Evolutionary conservation across 2,888 invertebrate genomes (phyloP), one percentile per base, ranked within the genome.

Genomic region (Ametastegia equiseti): DNA sequence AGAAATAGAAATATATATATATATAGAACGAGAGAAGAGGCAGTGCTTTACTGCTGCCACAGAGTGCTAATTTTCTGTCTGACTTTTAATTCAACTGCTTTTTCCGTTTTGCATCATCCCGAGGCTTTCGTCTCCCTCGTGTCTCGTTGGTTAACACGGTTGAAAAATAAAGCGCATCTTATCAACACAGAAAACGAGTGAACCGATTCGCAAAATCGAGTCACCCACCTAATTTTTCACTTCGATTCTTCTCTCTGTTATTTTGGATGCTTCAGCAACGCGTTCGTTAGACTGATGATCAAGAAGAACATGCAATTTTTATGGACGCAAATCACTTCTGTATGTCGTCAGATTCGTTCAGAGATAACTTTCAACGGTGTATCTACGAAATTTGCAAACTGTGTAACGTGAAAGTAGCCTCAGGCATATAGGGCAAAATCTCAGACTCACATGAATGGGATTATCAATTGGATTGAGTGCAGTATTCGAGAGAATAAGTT

Each of bases 1-100:
- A n/a, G n/a, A n/a, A n/a, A n/a, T n/a, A n/a, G n/a, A n/a, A n/a
- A n/a, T n/a, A n/a, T n/a, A n/a, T n/a, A n/a, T n/a, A n/a, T n/a
- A n/a, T n/a, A n/a, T n/a, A n/a, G n/a, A n/a, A n/a, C 5, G 13
- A 60, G 60, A 27, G 60, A 60, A 67, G 67, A 67, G 39, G 67
- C 19, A 39, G 36, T 39, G 67, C 67, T 67, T 39, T n/a, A 39
- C 67, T 36, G 67, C 39, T 27, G 67, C 39, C 67, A 23, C 36
- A 23, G 39, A 67, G 67, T 67, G 39, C 67, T 67, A 67, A 67
- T 67, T 67, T 67, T 67, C 67, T 39, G 36, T 39, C 19, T 67
- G 67, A 67, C 67, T 67, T 67, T 67, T 39, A 67, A 67, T 67
- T 67, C 67, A 67, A 36, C 67, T 39, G 67, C 67, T 67, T 39